phyloP scores from a whole-genome alignment of 2,797 vertebrate genomes.

The Pelodytes ibericus region DNA sequence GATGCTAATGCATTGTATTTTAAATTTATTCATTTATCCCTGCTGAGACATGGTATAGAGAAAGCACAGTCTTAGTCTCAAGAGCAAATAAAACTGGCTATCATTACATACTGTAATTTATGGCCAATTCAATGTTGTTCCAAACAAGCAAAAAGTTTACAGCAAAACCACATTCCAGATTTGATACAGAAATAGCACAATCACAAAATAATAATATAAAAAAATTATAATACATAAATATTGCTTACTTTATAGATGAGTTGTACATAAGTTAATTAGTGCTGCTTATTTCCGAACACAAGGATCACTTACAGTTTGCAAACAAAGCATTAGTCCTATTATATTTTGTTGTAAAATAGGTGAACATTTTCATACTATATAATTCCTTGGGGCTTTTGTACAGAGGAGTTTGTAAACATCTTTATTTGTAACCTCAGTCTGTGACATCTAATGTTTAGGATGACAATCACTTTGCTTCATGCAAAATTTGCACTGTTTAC shows the following conservation, averaged over 20 bases:
- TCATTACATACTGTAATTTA: neutral
- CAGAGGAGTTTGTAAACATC: too few relatives aligned
- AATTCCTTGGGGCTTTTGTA: too few relatives aligned
- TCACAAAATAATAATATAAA: neutral
- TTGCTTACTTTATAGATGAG: too few relatives aligned
- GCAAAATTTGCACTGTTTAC: conserved; percentile 84
- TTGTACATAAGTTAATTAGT: too few relatives aligned
- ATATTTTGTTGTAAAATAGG: neutral
- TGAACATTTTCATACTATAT: neutral
- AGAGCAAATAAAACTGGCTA: conserved; percentile 4
- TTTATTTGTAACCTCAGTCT: too few relatives aligned
- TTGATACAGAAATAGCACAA: neutral
- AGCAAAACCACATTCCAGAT: neutral
- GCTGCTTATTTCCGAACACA: too few relatives aligned
- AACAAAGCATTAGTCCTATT: too few relatives aligned
- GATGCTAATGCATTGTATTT: neutral
- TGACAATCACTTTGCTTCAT: conserved; percentile 96
- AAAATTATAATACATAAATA: too few relatives aligned
- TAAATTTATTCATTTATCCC: conserved; percentile 4
- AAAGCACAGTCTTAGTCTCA: neutral
- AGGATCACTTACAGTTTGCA: too few relatives aligned
- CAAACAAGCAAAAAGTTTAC: neutral
- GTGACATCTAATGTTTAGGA: conserved; percentile 59
- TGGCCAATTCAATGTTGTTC: neutral
- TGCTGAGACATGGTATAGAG: neutral